Conservation (phyloP, 2,113 vertebrate genomes). For the Phylloscopus trochilus region DNA sequence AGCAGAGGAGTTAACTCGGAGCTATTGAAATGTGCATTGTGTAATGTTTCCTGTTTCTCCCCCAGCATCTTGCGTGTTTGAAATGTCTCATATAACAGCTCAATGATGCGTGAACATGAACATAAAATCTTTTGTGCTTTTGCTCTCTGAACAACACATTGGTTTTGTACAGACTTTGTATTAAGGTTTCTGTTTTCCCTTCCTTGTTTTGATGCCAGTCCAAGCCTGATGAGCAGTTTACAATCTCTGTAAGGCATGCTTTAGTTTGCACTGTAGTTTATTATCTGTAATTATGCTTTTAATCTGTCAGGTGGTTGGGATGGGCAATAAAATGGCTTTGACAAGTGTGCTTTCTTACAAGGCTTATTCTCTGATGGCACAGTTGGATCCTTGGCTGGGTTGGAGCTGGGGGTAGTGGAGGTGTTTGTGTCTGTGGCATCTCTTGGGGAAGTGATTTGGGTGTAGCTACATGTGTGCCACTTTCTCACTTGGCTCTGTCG, state of each 20-base stretch:
- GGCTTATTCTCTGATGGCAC: neutral
- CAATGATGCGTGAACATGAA: neutral
- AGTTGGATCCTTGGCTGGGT: neutral
- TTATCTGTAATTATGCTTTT: neutral
- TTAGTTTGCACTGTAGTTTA: neutral
- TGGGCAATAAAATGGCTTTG: neutral
- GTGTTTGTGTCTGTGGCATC: fast-evolving
- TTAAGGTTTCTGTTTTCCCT: neutral
- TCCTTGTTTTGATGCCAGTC: neutral
- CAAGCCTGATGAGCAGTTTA: neutral
- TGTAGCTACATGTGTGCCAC: fast-evolving
- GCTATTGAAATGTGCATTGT: neutral
- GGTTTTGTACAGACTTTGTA: neutral
- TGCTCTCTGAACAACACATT: neutral
- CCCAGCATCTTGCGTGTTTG: neutral
- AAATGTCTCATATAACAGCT: neutral
- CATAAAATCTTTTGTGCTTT: neutral
- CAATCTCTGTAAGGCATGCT: neutral
- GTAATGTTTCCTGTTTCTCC: neutral
- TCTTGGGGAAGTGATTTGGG: neutral
- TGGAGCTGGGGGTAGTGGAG: neutral
- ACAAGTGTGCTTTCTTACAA: neutral
- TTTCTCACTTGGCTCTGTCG: neutral
- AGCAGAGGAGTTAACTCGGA: neutral
- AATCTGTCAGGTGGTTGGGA: neutral